Percentiles rank a stretch among this genome's conserved stretches.
Evolutionary conservation across 2,113 vertebrate species (phyloP).

Genomic region (Dolichotis patagonum): DNA sequence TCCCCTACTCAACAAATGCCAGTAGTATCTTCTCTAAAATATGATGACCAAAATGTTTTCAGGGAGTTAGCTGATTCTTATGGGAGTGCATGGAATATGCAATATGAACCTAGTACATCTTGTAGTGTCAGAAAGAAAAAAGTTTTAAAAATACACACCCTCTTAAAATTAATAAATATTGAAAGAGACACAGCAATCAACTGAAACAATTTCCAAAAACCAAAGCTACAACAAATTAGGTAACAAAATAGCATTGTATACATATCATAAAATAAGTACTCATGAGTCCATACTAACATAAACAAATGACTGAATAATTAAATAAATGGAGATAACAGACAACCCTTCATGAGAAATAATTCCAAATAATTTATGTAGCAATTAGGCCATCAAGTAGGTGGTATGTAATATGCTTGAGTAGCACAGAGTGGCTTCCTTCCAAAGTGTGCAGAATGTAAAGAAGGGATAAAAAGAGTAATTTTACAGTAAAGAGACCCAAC

Average conservation of each 20-base stretch:
- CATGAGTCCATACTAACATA: neutral
- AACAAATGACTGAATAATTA: neutral
- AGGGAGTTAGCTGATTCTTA: neutral
- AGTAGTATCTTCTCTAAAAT: neutral
- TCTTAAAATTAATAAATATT: neutral
- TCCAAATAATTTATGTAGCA: neutral
- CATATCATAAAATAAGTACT: slow-evolving; percentile 38
- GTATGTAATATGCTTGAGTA: neutral
- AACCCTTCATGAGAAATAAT: neutral
- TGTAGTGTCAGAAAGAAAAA: neutral
- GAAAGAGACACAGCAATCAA: neutral
- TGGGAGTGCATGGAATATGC: neutral
- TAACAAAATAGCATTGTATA: neutral
- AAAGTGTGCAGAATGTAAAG: neutral
- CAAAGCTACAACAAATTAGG: neutral
- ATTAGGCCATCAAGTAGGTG: neutral
- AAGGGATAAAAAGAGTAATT: neutral
- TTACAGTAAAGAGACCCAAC: neutral
- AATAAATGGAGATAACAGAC: neutral
- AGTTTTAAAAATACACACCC: neutral
- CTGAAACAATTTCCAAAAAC: neutral
- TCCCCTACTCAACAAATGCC: neutral
- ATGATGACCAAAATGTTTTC: neutral
- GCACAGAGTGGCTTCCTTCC: neutral
- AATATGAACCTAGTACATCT: neutral